Evolutionary conservation across 1,140 invertebrate genomes (phyloP).

Genomic region (Acyrthosiphon pisum): DNA sequence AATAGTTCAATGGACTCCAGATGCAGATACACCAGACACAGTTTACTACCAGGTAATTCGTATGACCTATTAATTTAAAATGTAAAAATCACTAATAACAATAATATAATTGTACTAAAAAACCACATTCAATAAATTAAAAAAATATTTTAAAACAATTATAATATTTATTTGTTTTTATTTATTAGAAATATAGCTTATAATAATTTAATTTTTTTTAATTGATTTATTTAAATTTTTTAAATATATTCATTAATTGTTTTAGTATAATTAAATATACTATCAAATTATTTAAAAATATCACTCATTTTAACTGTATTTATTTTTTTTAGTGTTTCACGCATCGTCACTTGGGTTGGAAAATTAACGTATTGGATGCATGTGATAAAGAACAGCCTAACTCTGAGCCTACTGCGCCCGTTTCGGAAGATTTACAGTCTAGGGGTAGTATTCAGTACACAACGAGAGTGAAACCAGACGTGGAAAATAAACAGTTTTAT

Average conservation of each 20-base stretch:
- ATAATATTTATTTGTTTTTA: not conserved
- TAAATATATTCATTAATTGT: not conserved
- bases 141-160: not conserved
- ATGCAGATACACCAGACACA: conserved; percentile 84
- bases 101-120: not conserved
- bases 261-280: not conserved
- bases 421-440: conserved; percentile 68
- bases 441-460: conserved; percentile 73
- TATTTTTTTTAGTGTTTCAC: conserved; percentile 79
- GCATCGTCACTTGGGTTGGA: conserved; percentile 92
- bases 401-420: conserved; percentile 67
- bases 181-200: not conserved
- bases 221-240: too few relatives aligned
- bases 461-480: conserved; percentile 74
- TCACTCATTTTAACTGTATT: not conserved
- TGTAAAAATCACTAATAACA: not conserved
- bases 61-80: not conserved
- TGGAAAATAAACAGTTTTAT: not conserved
- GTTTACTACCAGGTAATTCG: conserved; percentile 86
- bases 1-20: conserved; percentile 86
- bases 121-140: not conserved
- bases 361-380: conserved; percentile 86
- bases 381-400: conserved; percentile 71
- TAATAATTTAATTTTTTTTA: not conserved
- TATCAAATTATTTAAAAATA: not conserved